Percentiles rank a stretch among this genome's conserved stretches.
phyloP scores from a whole-genome alignment of 2,113 vertebrate species.

The Corythoichthys haematopterus region DNA sequence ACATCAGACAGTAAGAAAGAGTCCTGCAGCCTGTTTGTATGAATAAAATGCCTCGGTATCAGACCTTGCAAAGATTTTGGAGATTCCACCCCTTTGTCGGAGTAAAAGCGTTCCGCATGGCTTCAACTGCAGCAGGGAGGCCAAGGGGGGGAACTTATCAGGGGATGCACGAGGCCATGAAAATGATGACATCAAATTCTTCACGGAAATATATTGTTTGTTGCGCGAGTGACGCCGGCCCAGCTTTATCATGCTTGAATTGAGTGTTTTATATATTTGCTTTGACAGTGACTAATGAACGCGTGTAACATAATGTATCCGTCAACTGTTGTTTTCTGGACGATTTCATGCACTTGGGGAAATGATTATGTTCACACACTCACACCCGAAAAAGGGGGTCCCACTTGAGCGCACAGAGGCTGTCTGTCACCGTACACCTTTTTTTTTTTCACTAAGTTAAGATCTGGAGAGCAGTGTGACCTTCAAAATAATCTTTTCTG shows the following conservation, averaged over 20 bases:
- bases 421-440: conserved; percentile 5
- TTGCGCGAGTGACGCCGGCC: not conserved
- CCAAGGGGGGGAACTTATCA: conserved; percentile 23
- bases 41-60: not conserved
- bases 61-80: conserved; percentile 32
- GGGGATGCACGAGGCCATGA: conserved; percentile 23
- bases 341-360: conserved; percentile 32
- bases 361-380: conserved; percentile 20
- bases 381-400: not conserved
- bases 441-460: conserved; percentile 17
- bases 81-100: conserved; percentile 32
- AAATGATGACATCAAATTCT: conserved; percentile 25
- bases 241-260: conserved; percentile 13
- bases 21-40: not conserved
- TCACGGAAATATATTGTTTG: conserved; percentile 13
- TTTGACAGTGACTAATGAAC: conserved; percentile 40
- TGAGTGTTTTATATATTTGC: conserved; percentile 23
- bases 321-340: conserved; percentile 37
- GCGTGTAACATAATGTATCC: conserved; percentile 18
- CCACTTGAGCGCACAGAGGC: conserved; percentile 5
- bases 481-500: conserved; percentile 80
- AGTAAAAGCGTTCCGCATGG: conserved; percentile 29
- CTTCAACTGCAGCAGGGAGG: conserved; percentile 18
- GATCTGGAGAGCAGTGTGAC: conserved; percentile 67
- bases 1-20: not conserved